Percentiles rank a stretch among this genome's conserved stretches.
Evolutionary conservation across 2,888 invertebrate species (phyloP).

Genomic region (Baccha elongata): DNA sequence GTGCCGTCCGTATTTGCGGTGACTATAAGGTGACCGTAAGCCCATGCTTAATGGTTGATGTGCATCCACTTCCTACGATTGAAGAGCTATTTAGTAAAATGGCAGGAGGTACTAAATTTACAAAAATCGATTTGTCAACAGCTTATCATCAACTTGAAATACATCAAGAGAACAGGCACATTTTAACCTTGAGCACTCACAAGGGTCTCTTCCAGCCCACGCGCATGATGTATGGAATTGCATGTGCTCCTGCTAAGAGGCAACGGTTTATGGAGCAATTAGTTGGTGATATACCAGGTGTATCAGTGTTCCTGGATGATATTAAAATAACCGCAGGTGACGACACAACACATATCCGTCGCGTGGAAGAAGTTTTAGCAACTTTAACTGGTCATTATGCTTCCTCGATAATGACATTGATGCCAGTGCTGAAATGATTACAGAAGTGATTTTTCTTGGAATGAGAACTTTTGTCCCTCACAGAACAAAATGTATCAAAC

Average conservation of each 20-base stretch:
- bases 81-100: constrained; percentile 75
- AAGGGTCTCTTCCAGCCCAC: constrained; percentile 77
- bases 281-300: constrained; percentile 75
- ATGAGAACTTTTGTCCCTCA: no score
- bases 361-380: constrained; percentile 75
- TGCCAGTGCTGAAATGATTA: no score
- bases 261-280: constrained; percentile 77
- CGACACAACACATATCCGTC: constrained; percentile 74
- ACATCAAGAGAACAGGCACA: constrained; percentile 76
- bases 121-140: constrained; percentile 76
- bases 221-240: constrained; percentile 77
- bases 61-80: constrained; percentile 75
- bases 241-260: constrained; percentile 78
- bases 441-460: no score
- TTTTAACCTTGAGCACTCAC: constrained; percentile 78
- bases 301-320: constrained; percentile 75
- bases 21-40: constrained; percentile 76
- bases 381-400: no score
- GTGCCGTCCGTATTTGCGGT: constrained; percentile 74
- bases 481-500: no score
- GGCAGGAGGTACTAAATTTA: constrained; percentile 74
- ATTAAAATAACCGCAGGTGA: constrained; percentile 75
- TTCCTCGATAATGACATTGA: no score
- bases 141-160: constrained; percentile 79
- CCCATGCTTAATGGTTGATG: constrained; percentile 73